phyloP scores from a whole-genome alignment of 2,113 vertebrate species.

The Albula glossodonta region DNA sequence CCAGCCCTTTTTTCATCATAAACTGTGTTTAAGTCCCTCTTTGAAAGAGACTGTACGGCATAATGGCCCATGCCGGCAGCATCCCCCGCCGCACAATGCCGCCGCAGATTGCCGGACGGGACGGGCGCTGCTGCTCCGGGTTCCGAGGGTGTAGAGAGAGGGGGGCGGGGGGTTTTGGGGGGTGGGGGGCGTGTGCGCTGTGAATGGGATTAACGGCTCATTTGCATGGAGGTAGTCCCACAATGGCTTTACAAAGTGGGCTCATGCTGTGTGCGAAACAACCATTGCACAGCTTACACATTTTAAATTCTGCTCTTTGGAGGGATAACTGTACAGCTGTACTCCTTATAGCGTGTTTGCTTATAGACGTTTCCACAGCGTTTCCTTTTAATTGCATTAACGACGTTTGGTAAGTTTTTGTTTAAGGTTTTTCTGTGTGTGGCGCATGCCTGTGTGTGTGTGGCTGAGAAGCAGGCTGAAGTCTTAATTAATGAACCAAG shows the following conservation, averaged over 20 bases:
- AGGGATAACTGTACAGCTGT: neutral
- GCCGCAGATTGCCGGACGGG: constrained; percentile 59
- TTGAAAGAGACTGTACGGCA: constrained; percentile 48
- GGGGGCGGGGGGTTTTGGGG: too few species aligned
- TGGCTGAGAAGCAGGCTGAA: constrained; percentile 53
- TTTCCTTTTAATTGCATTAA: constrained; percentile 16
- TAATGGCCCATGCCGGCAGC: constrained; percentile 50
- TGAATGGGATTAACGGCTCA: constrained; percentile 61
- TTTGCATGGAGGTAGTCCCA: constrained; percentile 48
- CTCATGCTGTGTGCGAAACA: constrained; percentile 11
- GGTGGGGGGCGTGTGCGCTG: constrained; percentile 18
- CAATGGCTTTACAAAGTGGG: constrained; percentile 52
- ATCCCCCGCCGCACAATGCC: constrained; percentile 62
- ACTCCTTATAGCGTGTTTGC: neutral
- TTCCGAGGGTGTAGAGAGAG: neutral
- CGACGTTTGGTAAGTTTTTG: too few species aligned
- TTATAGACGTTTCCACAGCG: neutral
- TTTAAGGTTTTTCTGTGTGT: constrained; percentile 13
- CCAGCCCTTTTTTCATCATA: constrained; percentile 62
- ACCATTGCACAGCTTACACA: neutral
- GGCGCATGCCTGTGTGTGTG: constrained; percentile 41
- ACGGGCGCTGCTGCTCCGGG: constrained; percentile 5
- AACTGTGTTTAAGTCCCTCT: constrained; percentile 50
- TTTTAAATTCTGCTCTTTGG: neutral
- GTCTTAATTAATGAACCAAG: constrained; percentile 76